Evolutionary conservation across 2,888 invertebrate species (phyloP).

Genomic region (Hydropsyche betteni): DNA sequence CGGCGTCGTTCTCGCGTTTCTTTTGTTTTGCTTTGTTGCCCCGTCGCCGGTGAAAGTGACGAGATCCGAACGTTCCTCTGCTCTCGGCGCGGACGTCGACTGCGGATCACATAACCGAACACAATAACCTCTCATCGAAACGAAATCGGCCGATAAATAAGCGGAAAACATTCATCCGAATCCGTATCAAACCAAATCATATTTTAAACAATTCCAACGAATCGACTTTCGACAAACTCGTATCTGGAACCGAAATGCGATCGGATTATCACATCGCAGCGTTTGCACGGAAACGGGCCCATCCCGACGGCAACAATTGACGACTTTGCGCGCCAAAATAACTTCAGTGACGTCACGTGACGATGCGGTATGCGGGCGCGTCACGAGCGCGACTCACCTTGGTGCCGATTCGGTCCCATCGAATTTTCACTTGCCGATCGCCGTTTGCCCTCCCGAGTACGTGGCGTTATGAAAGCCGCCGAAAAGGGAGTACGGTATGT

Average conservation of each 20-base stretch:
- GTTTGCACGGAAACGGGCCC: too few species aligned
- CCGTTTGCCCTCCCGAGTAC: neutral
- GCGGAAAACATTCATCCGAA: neutral
- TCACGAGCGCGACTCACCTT: constrained; percentile 19
- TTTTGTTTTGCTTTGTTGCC: constrained; percentile 28
- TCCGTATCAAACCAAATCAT: too few species aligned
- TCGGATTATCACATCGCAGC: too few species aligned
- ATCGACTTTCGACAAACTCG: too few species aligned
- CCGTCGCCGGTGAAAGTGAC: constrained; percentile 15
- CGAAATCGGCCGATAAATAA: neutral
- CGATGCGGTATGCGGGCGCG: constrained; percentile 2
- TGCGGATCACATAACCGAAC: constrained; percentile 4
- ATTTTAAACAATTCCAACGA: too few species aligned
- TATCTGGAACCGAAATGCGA: too few species aligned
- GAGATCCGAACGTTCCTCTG: constrained; percentile 3
- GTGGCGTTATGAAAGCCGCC: constrained; percentile 1
- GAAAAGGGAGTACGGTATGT: constrained; percentile 9
- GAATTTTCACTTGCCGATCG: too few species aligned
- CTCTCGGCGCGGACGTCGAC: constrained; percentile 1
- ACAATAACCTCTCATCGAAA: neutral
- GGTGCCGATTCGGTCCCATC: neutral
- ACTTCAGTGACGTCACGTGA: constrained; percentile 16
- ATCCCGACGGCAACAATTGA: too few species aligned
- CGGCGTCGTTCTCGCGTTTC: constrained; percentile 7
- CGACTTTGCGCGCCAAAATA: neutral